These are phyloP conservation scores for Cetoscarus ocellatus DNA, from an alignment of 2,797 vertebrate genomes.

Conservation along the genomic window DNA sequence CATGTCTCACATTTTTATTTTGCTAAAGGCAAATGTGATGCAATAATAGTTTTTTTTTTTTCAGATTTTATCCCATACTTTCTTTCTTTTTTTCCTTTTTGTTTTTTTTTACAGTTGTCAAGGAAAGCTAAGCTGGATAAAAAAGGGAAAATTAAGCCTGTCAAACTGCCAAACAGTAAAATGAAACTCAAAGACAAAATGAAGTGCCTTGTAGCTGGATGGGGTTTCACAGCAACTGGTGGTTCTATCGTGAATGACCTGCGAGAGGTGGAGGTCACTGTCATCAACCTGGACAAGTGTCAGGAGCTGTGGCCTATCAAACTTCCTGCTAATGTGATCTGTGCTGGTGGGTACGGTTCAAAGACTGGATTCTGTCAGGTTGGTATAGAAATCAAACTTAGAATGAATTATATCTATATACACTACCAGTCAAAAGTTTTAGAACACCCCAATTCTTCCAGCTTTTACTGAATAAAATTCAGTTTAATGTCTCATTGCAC, in stretches of 20 bases:
- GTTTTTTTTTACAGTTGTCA: conserved; percentile 31
- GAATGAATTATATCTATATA: too few species aligned
- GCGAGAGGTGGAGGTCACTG: conserved; percentile 19
- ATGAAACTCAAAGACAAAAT: not conserved
- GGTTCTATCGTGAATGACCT: fast-evolving
- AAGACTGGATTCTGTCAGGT: conserved; percentile 47
- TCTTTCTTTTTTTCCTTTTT: too few species aligned
- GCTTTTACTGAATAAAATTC: too few species aligned
- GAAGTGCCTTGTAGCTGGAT: conserved; percentile 51
- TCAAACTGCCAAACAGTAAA: not conserved
- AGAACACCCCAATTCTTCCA: too few species aligned
- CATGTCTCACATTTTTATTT: too few species aligned
- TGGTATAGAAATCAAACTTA: not conserved
- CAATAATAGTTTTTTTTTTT: not conserved
- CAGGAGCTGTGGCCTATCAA: not conserved
- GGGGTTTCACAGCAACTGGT: not conserved
- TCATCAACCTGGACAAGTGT: not conserved
- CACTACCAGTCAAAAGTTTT: too few species aligned
- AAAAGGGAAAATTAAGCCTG: fast-evolving
- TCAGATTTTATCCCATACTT: not conserved
- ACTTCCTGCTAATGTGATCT: conserved; percentile 37
- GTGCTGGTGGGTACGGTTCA: conserved; percentile 51
- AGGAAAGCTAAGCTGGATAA: not conserved
- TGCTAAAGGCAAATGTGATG: too few species aligned
- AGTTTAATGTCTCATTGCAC: too few species aligned